Base-by-base conservation (phyloP, 2,797 vertebrate genomes). In the Semotilus atromaculatus region DNA sequence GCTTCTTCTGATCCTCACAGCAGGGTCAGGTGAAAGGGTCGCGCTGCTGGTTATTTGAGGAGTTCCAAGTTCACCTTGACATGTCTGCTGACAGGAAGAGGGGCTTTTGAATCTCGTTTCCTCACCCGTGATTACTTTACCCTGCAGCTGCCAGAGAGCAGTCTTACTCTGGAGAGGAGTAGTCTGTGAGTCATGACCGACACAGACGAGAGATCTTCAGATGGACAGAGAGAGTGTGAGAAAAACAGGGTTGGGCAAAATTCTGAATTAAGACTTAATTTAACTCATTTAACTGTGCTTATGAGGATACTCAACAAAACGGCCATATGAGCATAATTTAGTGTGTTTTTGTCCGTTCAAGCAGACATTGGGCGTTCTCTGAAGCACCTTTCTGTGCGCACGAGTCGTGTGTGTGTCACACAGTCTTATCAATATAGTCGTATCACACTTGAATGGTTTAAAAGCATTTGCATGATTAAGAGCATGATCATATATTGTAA, bases 31-130 rank as follows among this genome's bases (percentile, higher is more conserved):
- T 87, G 74, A 87, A 86, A 82, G 82, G 92, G 91, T 92, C 81
- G 78, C 53, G 53, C 86, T 88, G 89, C 70, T 80, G 84, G 93
- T 94, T 95, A 95, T 95, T 95, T 95, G 94, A 95, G 91, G 92
- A 91, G 93, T 87, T 92, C 90, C 92, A 93, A 94, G 94, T 95
- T 95, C 94, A 95, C 94, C 95, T 95, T 95, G 94, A 95, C 92
- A 90, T 95, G 89, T 91, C 91, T 90, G 94, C 91, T 95, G 94
- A 95, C 94, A 95, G 94, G 94, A 95, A 95, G 92, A 93, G 92
- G 86, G 90, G 87, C 86, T 85, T 86, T 90, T 90, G 89, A 92
- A 95, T 95, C 93, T 91, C 88, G 93, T 95, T 96, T 94, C 94
- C 91, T 92, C 86, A 80, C 88, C 88, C 53, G 76, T 91, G 93